Percentiles rank a stretch among this genome's conserved stretches.
Evolutionary conservation across 2,888 invertebrate genomes (phyloP).

Genomic region (Endotricha flammealis): DNA sequence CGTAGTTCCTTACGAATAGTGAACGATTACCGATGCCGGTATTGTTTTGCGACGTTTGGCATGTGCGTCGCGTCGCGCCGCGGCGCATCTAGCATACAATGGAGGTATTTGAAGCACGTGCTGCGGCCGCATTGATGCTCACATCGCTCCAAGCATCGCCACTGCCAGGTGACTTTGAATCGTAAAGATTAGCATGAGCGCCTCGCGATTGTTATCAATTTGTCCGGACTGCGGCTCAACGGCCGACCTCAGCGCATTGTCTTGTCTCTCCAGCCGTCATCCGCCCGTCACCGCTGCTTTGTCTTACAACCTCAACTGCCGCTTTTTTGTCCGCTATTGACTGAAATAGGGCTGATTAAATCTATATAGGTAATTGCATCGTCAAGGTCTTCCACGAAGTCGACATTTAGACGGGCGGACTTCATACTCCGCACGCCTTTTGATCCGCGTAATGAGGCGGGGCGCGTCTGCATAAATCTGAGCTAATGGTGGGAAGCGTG

Average conservation of each 20-base stretch:
- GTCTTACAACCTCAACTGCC: conserved; percentile 42
- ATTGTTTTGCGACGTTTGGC: conserved; percentile 66
- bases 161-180: conserved; percentile 58
- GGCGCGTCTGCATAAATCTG: conserved; percentile 62
- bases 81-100: conserved; percentile 67
- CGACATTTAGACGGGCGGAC: conserved; percentile 59
- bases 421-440: conserved; percentile 48
- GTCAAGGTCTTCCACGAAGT: conserved; percentile 59
- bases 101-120: conserved; percentile 66
- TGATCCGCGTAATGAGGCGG: conserved; percentile 66
- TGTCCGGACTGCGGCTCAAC: conserved; percentile 47
- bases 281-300: conserved; percentile 45
- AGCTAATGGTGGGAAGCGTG: conserved; percentile 64
- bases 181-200: conserved; percentile 60
- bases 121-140: conserved; percentile 63
- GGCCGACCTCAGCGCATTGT: conserved; percentile 54
- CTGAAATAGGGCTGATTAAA: conserved; percentile 49
- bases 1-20: conserved; percentile 54
- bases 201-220: conserved; percentile 63
- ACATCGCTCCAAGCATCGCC: conserved; percentile 22
- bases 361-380: conserved; percentile 62
- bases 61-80: conserved; percentile 60
- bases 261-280: conserved; percentile 55
- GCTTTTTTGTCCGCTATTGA: conserved; percentile 55
- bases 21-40: conserved; percentile 61